Evolutionary conservation across 2,113 vertebrate species (phyloP), one percentile per base, ranked within the genome.

Genomic region (Xiphorhynchus elegans): DNA sequence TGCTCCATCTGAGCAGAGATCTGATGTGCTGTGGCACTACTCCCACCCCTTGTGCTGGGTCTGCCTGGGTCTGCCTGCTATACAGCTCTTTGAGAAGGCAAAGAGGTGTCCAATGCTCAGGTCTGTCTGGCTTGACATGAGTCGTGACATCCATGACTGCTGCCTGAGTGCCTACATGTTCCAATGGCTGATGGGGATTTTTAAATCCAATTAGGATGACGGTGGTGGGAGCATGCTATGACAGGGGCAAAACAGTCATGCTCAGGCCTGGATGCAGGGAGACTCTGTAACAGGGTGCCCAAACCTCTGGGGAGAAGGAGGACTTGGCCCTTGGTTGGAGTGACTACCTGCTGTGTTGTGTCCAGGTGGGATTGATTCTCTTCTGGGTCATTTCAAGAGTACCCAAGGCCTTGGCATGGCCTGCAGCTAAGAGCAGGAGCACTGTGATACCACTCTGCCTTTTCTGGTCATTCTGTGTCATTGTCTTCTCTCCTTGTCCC

Each of bases 41-140:
- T 63, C 46, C 23, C 29, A 86, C 9, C 33, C 15, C 10, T 75
- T 47, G 35, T n/a, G 50, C 4, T 3, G 37, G 37, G 7, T 2
- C 15, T 42, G n/a, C 31, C 46, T 29, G 46, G 9, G 7, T 73
- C n/a, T 77, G 19, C 25, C 74, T 19, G 1, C 58, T 63, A 7
- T 0, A 33, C 9, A 63, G 13, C 13, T n/a, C 24, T 69, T 81
- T 74, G 15, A 70, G 60, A 67, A 66, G 63, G 28, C 50, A 73
- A 64, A 68, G 31, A 72, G 18, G 4, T 52, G n/a, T 28, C 29
- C 14, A 7, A 24, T 2, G 2, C 25, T 67, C 3, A 2, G 37
- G 0, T 9, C 9, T 14, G 6, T 53, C 50, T 70, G 35, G 17
- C 25, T 74, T 0, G 0, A 56, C 0, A 1, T 13, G 2, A 74